Evolutionary conservation across 2,113 vertebrate species (phyloP).

Genomic region (Scopus umbretta): DNA sequence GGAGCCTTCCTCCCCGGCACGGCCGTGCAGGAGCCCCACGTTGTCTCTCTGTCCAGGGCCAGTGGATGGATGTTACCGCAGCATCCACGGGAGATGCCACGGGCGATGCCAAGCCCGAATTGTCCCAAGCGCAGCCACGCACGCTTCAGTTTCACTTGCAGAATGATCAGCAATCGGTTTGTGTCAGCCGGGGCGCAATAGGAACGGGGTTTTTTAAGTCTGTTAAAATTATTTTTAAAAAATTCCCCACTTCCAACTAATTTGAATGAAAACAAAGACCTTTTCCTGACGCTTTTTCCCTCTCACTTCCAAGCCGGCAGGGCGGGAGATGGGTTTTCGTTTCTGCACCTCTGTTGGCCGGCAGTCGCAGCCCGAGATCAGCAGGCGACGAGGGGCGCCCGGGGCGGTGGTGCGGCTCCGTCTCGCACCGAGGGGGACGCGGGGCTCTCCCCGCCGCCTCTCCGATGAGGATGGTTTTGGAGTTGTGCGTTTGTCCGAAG

Average conservation of each 20-base stretch:
- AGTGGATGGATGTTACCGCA: background rate
- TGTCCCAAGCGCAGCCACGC: fast-evolving
- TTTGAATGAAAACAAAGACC: background rate
- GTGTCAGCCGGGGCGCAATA: background rate
- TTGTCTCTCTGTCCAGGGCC: background rate
- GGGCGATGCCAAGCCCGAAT: background rate
- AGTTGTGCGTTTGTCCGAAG: background rate
- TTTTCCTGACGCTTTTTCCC: fast-evolving
- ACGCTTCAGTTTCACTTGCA: background rate
- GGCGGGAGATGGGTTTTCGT: background rate
- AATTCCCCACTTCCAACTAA: background rate
- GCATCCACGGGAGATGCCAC: fast-evolving
- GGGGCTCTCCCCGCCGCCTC: background rate
- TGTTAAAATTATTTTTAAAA: background rate
- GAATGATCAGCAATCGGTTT: background rate
- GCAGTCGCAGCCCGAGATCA: background rate
- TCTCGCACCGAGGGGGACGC: background rate
- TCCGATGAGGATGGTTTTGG: background rate
- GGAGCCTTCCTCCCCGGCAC: fast-evolving
- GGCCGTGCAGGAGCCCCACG: fast-evolving
- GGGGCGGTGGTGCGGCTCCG: background rate
- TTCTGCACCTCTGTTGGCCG: fast-evolving
- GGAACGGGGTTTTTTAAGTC: background rate
- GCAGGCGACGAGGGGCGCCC: background rate
- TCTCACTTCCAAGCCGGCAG: fast-evolving